A percentile compares a stretch with the other conserved stretches of the same genome.
These are phyloP conservation scores for Cosmia pyralina DNA, from an alignment of 2,888 invertebrate genomes.

Conservation along the genomic window DNA sequence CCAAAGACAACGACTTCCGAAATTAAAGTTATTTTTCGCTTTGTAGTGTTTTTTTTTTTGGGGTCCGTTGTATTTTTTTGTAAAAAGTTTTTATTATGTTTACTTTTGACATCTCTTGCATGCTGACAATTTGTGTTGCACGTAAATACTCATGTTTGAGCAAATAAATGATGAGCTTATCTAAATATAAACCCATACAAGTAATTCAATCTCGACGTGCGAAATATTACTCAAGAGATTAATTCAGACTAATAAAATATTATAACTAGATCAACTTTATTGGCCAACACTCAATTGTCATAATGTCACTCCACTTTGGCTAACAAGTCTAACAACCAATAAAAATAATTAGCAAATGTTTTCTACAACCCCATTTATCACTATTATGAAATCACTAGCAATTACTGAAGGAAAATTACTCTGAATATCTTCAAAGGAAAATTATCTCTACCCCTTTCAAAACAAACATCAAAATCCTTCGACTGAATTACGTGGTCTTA, in stretches of 20 bases:
- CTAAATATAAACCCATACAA: not conserved
- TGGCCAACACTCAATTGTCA: conserved; percentile 30
- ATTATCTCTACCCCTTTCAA: not conserved
- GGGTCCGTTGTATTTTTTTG: too few species aligned
- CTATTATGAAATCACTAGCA: conserved; percentile 82
- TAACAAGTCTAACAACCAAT: conserved; percentile 68
- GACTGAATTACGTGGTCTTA: conserved; percentile 13
- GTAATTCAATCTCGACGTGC: conserved; percentile 3
- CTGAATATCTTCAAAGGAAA: conserved; percentile 33
- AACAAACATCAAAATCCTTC: conserved; percentile 32
- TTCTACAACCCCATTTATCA: conserved; percentile 75
- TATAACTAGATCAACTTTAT: conserved; percentile 38
- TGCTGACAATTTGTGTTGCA: too few species aligned
- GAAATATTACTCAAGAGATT: conserved; percentile 8
- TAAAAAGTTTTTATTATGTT: too few species aligned
- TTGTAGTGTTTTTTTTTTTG: too few species aligned
- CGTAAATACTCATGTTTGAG: too few species aligned
- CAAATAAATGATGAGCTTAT: too few species aligned
- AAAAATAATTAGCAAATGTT: conserved; percentile 74
- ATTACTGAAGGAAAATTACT: conserved; percentile 74
- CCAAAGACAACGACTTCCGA: too few species aligned
- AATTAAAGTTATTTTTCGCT: too few species aligned
- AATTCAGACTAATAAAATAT: conserved; percentile 10
- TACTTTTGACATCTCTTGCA: too few species aligned
- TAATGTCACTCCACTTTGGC: conserved; percentile 38